Conservation (phyloP, 2,113 vertebrate genomes). For the Oryzias javanicus region DNA sequence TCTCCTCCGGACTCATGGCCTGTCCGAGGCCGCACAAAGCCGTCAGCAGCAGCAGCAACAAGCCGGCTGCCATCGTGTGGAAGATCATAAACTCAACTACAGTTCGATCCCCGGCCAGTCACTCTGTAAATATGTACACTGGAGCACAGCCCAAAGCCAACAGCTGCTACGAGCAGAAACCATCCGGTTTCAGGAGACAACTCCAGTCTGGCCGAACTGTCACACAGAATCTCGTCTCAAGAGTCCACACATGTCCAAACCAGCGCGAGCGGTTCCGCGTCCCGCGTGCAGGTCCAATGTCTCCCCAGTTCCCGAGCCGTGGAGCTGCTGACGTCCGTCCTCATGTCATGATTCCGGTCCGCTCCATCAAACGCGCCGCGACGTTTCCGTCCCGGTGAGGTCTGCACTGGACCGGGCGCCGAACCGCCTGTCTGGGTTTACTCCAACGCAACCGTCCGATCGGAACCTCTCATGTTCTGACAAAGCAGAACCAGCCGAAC, state of each 20-base stretch:
- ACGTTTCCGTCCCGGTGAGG: not conserved
- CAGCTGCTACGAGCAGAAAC: not conserved
- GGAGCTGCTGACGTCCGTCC: slow-evolving; percentile 36
- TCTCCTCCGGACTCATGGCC: slow-evolving; percentile 77
- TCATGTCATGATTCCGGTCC: not conserved
- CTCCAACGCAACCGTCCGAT: too few relatives aligned
- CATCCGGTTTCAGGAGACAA: too few relatives aligned
- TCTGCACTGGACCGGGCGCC: too few relatives aligned
- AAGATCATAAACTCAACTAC: slow-evolving; percentile 34
- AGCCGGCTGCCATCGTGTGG: slow-evolving; percentile 51
- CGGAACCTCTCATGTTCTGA: too few relatives aligned
- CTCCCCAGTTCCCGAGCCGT: slow-evolving; percentile 48
- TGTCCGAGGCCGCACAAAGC: slow-evolving; percentile 47
- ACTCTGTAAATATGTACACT: slow-evolving; percentile 11
- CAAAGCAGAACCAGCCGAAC: not conserved
- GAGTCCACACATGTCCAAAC: not conserved
- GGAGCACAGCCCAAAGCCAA: slow-evolving; percentile 22
- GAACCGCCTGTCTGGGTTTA: too few relatives aligned
- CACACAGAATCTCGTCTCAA: slow-evolving; percentile 34
- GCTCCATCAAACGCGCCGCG: not conserved
- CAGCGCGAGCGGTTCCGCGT: not conserved
- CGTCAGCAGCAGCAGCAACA: slow-evolving; percentile 57
- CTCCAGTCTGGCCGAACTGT: too few relatives aligned
- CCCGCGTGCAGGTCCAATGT: slow-evolving; percentile 1
- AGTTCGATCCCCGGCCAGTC: slow-evolving; percentile 27